Percentiles rank a stretch among this genome's conserved stretches.
These are phyloP conservation scores for Eupsilia transversa DNA, from an alignment of 2,888 invertebrate genomes.

Conservation along the genomic window DNA sequence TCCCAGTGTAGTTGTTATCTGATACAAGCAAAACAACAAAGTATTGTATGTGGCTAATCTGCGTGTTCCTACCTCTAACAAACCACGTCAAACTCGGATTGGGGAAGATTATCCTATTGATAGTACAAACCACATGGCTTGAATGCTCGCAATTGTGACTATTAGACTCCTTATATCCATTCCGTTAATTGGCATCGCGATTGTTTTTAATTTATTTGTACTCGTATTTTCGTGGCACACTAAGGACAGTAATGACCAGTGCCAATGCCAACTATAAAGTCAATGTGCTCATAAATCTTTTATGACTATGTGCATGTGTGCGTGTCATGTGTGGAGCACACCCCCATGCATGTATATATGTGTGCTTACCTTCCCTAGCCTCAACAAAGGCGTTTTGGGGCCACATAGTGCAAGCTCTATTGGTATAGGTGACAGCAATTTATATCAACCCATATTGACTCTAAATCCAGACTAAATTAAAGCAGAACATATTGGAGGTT, in stretches of 20 bases:
- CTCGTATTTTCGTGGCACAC: not conserved
- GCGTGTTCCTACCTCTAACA: not conserved
- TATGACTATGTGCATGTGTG: too few relatives aligned
- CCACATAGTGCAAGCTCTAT: slow-evolving; percentile 3
- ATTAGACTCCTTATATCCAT: not conserved
- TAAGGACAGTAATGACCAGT: not conserved
- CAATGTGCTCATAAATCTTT: slow-evolving; percentile 8
- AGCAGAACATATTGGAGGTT: slow-evolving; percentile 26
- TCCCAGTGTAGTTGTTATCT: slow-evolving; percentile 1
- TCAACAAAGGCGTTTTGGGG: not conserved
- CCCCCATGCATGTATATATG: too few relatives aligned
- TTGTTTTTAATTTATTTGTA: slow-evolving; percentile 16
- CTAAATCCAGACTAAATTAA: slow-evolving; percentile 21
- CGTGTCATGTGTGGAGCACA: too few relatives aligned
- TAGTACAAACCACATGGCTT: slow-evolving; percentile 18
- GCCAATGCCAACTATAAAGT: not conserved
- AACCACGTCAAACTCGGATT: not conserved
- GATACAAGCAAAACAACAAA: not conserved
- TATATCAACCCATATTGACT: slow-evolving; percentile 17
- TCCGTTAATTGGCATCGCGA: slow-evolving; percentile 11
- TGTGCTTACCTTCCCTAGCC: slow-evolving; percentile 5
- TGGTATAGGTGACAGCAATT: not conserved
- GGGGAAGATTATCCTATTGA: not conserved
- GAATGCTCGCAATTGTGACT: not conserved
- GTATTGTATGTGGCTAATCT: not conserved